Evolutionary conservation across 2,113 vertebrate species (phyloP), one percentile per base, ranked within the genome.

Genomic region (Sinocyclocheilus anophthalmus): DNA sequence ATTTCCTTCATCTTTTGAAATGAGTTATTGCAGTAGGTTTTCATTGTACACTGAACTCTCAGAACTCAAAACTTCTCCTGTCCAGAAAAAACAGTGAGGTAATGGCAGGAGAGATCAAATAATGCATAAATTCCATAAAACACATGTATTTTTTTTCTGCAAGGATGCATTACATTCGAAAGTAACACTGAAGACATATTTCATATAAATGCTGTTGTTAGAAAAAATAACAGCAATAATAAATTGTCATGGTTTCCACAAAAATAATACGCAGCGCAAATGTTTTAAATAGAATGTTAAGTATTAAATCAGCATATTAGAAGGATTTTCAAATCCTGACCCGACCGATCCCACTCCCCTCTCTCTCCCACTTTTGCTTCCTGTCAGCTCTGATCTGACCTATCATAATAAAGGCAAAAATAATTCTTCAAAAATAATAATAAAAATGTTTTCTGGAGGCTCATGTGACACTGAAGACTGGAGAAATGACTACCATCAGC

Each of bases 1-100:
- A 50, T 55, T 77, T 26, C 45, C 73, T 76, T 76, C 14, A 76
- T 76, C 73, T 48, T 48, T 76, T 26, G 45, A 76, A 53, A 76
- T 26, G 24, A 53, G 45, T 24, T 53, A 53, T 30, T 76, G n/a
- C 2, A 24, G 3, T 14, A 42, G 10, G n/a, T 50, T 45, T 48
- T 76, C 22, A 42, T 73, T 2, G 70, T 13, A n/a, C 5, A 12
- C 37, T 24, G 4, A 48, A 76, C 42, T 26, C n/a, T 42, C 37
- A 72, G 37, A 73, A n/a, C 37, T 72, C 18, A 2, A 65, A 67
- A 72, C 33, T 72, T 72, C 18, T 26, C 10, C 63, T 22, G 16
- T 20, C 33, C 16, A 20, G 20, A 72, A 70, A 70, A 37, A 70
- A 26, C 70, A 22, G 4, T 39, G 4, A 73, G 70, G 39, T 73